A percentile compares a stretch with the other conserved stretches of the same genome.
Conservation (phyloP, 2,797 vertebrate species). For the Notoglanidium macrostoma region DNA sequence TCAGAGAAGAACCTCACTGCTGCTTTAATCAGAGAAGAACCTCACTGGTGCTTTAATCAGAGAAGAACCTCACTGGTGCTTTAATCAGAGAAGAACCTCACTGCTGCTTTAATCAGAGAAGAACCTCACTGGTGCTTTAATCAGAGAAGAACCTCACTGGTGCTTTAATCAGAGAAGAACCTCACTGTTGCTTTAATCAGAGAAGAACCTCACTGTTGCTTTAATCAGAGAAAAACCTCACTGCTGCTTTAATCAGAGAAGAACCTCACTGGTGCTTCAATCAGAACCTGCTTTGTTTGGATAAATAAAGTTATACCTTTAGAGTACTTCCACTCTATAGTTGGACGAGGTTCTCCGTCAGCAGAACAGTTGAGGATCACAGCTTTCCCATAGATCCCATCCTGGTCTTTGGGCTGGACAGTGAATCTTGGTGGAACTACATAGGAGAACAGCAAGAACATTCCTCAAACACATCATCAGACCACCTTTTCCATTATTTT, state of each 20-base stretch:
- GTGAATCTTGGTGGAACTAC: conserved; percentile 96
- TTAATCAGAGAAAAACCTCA: neutral
- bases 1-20: neutral
- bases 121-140: neutral
- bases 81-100: neutral
- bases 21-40: neutral
- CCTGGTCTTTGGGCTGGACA: conserved; percentile 95
- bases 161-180: neutral
- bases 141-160: neutral
- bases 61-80: neutral
- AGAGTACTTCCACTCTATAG: conserved; percentile 97
- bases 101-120: neutral
- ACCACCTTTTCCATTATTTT: neutral
- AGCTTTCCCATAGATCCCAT: conserved; percentile 95
- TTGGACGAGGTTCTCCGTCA: conserved; percentile 93
- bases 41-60: neutral
- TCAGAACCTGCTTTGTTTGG: neutral
- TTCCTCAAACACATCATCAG: neutral
- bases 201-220: neutral
- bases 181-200: neutral
- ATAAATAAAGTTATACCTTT: conserved; percentile 81
- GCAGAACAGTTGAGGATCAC: conserved; percentile 97
- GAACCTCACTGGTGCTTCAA: neutral
- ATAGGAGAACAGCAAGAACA: conserved; percentile 40
- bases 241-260: neutral